Conservation (phyloP, 2,797 vertebrate species). For the Otus scops region DNA sequence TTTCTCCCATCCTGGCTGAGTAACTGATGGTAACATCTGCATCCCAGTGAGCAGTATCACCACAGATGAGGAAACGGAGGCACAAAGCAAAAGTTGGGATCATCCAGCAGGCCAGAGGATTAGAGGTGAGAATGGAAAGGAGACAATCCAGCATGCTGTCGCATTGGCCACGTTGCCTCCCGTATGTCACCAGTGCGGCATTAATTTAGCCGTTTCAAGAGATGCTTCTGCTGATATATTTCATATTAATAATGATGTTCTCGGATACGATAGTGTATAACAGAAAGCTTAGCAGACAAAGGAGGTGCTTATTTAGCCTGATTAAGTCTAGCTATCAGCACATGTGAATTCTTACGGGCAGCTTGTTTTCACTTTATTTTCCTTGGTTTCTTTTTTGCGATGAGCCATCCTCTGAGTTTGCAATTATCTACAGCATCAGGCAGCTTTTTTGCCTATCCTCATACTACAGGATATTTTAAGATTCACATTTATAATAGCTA, state of each 20-base stretch:
- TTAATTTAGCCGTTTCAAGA: not conserved
- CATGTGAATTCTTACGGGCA: not conserved
- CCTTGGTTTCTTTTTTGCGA: not conserved
- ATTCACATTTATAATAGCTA: not conserved
- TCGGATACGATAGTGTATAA: not conserved
- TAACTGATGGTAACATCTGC: not conserved
- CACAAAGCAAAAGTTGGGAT: not conserved
- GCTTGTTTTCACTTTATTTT: not conserved
- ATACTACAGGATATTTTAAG: not conserved
- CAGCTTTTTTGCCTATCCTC: not conserved
- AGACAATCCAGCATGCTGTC: not conserved
- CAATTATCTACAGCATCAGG: not conserved
- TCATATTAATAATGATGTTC: not conserved
- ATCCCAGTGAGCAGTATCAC: not conserved
- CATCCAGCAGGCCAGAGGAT: not conserved
- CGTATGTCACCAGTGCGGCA: not conserved
- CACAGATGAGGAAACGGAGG: not conserved
- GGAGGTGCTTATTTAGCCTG: not conserved
- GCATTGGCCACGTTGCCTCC: not conserved
- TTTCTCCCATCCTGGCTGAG: fast-evolving
- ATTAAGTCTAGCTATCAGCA: not conserved
- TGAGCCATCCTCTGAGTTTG: not conserved
- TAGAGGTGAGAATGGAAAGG: not conserved
- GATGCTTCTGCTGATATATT: not conserved
- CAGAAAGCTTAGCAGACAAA: not conserved